A percentile compares a stretch with the other conserved stretches of the same genome.
These are phyloP conservation scores for Leptosomus discolor DNA, from an alignment of 2,113 vertebrate genomes.

Conservation along the genomic window DNA sequence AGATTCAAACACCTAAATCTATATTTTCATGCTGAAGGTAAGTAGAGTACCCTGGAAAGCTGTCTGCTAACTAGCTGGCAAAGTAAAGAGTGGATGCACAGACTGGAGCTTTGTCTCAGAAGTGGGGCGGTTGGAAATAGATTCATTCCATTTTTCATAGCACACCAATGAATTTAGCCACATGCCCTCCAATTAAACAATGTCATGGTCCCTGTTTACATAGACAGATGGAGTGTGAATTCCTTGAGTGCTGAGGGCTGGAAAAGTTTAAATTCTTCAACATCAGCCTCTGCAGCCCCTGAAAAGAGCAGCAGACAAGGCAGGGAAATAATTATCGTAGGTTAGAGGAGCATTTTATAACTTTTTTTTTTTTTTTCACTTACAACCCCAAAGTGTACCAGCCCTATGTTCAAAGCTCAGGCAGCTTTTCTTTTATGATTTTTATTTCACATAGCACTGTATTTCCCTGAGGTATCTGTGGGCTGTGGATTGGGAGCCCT, in stretches of 20 bases:
- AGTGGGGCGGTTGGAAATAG: not conserved
- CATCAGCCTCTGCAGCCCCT: not conserved
- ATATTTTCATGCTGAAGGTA: not conserved
- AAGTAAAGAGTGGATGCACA: not conserved
- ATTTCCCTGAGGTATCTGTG: not conserved
- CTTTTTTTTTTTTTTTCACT: not conserved
- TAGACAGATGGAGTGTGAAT: not conserved
- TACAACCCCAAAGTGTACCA: rapidly evolving
- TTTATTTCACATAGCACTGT: not conserved
- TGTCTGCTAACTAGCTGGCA: not conserved
- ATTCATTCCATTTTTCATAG: not conserved
- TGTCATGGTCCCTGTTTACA: not conserved
- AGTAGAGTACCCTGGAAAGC: not conserved
- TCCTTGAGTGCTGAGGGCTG: not conserved
- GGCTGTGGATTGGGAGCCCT: not conserved
- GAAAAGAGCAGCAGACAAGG: not conserved
- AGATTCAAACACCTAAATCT: not conserved
- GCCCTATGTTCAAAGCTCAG: not conserved
- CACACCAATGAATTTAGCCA: not conserved
- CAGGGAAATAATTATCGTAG: not conserved
- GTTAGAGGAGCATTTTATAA: not conserved
- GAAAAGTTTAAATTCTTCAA: not conserved
- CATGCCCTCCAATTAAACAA: not conserved
- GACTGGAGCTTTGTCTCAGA: not conserved
- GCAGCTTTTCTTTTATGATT: not conserved